These are phyloP conservation scores for Rhinichthys osculus DNA, from an alignment of 2,797 vertebrate species.

Conservation along the genomic window DNA sequence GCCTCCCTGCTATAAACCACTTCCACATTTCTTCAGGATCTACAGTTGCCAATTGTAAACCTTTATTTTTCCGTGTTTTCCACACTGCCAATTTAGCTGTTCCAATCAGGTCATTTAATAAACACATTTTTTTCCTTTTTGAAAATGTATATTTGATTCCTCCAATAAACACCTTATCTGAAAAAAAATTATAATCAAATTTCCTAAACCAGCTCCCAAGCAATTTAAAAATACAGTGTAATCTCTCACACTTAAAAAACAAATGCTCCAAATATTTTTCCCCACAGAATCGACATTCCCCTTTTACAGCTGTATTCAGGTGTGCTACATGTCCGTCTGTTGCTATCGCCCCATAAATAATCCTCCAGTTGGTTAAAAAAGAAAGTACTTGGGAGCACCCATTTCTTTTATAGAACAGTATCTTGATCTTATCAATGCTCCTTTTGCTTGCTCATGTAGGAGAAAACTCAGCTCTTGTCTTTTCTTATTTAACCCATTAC, in stretches of 20 bases:
- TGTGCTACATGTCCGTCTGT: conserved; percentile 1
- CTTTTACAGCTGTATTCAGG: neutral
- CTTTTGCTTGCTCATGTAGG: no score
- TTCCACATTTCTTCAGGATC: no score
- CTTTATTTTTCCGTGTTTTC: neutral
- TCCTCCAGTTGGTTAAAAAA: neutral
- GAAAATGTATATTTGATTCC: neutral
- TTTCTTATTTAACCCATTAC: neutral
- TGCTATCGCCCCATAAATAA: neutral
- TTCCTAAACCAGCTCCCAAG: neutral
- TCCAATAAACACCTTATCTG: neutral
- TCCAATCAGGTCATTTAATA: neutral
- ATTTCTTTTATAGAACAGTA: neutral
- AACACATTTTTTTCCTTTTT: neutral
- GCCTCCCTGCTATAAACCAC: neutral
- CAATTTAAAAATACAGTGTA: neutral
- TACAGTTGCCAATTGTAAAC: no score
- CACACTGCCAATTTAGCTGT: neutral
- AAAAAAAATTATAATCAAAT: no score
- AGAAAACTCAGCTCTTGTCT: neutral
- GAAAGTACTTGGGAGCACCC: neutral
- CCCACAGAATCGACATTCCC: neutral
- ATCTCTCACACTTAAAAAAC: neutral
- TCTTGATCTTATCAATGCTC: neutral
- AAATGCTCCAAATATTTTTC: neutral